phyloP scores from a whole-genome alignment of 37 sponge, comb jelly and placozoan genomes.

The Cladorhizidae sp. region DNA sequence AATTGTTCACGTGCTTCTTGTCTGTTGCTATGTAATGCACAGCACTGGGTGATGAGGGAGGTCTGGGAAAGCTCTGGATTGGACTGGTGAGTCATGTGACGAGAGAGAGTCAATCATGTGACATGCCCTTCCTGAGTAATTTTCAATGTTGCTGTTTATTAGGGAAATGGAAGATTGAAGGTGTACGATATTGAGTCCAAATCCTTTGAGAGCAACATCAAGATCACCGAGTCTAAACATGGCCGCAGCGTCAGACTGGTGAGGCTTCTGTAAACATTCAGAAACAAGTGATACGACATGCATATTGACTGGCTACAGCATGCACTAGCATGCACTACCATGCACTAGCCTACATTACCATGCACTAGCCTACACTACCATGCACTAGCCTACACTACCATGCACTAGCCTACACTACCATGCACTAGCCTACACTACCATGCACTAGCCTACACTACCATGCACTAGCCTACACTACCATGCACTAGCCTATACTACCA shows the following conservation, averaged over 20 bases:
- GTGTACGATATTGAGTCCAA: conserved; percentile 76
- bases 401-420: no score
- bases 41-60: conserved; percentile 19
- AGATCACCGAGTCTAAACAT: conserved; percentile 60
- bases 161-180: conserved; percentile 78
- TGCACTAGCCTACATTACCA: no score
- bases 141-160: not conserved
- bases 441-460: no score
- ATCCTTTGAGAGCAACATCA: conserved; percentile 73
- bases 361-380: no score
- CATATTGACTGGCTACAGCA: no score
- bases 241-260: conserved; percentile 66
- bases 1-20: not conserved
- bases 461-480: no score
- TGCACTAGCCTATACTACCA: no score
- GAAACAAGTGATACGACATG: not conserved
- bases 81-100: conserved; percentile 64
- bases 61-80: conserved; percentile 77
- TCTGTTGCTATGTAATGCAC: no score
- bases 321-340: no score
- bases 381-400: no score
- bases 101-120: not conserved
- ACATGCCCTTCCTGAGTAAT: not conserved
- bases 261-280: not conserved
- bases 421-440: no score